Conservation (phyloP, 2,888 invertebrate species). For the Neuroscelio doddi region DNA sequence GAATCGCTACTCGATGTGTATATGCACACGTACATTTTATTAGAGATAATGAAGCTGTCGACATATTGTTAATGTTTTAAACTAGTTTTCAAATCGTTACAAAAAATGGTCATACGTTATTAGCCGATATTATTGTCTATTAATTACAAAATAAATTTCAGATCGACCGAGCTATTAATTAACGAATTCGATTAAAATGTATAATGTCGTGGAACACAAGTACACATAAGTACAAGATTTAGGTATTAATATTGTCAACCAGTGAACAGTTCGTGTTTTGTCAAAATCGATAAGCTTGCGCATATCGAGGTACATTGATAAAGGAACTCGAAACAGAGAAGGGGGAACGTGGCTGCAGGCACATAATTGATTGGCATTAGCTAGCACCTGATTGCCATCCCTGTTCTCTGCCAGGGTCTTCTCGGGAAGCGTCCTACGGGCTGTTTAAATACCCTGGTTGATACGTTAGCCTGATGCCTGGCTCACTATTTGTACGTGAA, state of each 20-base stretch:
- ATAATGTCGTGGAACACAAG: no score
- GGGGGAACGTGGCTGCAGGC: constrained; percentile 51
- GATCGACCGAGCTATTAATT: constrained; percentile 2
- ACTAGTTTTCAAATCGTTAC: neutral
- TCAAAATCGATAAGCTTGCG: constrained; percentile 61
- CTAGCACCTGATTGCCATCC: constrained; percentile 65
- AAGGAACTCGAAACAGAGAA: constrained; percentile 43
- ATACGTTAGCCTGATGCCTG: constrained; percentile 35
- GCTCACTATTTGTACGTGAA: constrained; percentile 50
- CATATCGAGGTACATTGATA: constrained; percentile 53
- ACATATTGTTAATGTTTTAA: neutral
- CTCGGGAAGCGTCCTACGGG: constrained; percentile 51
- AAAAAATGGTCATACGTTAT: neutral
- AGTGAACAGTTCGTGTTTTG: constrained; percentile 10
- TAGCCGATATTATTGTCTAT: no score
- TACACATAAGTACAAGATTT: no score
- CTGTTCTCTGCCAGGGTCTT: constrained; percentile 46
- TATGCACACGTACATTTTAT: neutral
- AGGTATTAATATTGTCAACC: no score
- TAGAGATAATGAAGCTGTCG: neutral
- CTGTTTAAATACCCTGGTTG: constrained; percentile 53
- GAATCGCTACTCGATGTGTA: constrained; percentile 3
- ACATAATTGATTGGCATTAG: constrained; percentile 72
- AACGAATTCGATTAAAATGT: neutral
- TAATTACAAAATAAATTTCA: constrained; percentile 1